phyloP scores from a whole-genome alignment of 2,797 vertebrate species.

The Rhinatrema bivittatum region DNA sequence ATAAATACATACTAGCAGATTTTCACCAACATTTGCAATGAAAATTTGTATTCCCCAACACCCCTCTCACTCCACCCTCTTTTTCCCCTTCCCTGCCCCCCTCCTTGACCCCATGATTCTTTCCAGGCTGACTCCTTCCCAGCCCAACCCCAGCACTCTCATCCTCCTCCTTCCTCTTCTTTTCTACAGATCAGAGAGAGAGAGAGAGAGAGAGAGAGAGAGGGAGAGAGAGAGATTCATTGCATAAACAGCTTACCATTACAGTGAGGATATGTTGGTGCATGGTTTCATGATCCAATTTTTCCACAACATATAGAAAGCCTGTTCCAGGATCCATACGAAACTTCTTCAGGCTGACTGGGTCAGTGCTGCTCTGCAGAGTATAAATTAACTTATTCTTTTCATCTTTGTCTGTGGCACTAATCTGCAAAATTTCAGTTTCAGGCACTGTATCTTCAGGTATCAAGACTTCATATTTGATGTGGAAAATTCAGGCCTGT shows the following conservation, averaged over 20 bases:
- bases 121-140: too few species aligned
- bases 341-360: conserved; percentile 87
- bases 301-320: conserved; percentile 74
- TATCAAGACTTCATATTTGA: conserved; percentile 76
- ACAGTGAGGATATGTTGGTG: conserved; percentile 84
- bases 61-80: too few species aligned
- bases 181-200: too few species aligned
- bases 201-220: too few species aligned
- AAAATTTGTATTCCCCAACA: too few species aligned
- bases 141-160: too few species aligned
- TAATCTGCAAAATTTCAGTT: conserved; percentile 82
- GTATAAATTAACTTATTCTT: conserved; percentile 96
- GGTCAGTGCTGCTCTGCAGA: conserved; percentile 87
- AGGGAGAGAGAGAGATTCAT: background rate
- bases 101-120: too few species aligned
- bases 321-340: conserved; percentile 86
- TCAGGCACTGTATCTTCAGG: conserved; percentile 78
- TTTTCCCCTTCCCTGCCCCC: too few species aligned
- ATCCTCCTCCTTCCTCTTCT: too few species aligned
- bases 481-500: conserved; percentile 85
- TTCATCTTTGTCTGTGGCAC: conserved; percentile 83
- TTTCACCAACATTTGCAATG: too few species aligned
- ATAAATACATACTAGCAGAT: too few species aligned
- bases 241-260: conserved; percentile 64
- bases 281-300: conserved; percentile 85